A percentile compares a stretch with the other conserved stretches of the same genome.
These are phyloP conservation scores for Andrena minutula DNA, from an alignment of 2,888 invertebrate genomes.

Conservation along the genomic window DNA sequence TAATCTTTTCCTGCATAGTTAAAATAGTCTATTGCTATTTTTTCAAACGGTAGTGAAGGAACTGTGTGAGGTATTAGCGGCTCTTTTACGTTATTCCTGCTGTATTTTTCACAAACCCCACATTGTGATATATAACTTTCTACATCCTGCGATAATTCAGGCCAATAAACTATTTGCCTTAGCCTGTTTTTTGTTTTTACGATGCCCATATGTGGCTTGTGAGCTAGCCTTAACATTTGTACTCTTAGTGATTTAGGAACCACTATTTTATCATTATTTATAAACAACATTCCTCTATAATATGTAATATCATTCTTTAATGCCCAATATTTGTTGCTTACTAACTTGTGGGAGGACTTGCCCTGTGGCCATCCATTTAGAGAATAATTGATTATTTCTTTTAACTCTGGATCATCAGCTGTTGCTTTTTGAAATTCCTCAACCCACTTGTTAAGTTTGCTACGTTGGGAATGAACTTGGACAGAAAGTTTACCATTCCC, in stretches of 20 bases:
- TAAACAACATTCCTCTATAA: constrained; percentile 4
- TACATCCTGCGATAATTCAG: constrained; percentile 44
- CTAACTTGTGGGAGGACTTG: neutral
- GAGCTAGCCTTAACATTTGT: constrained; percentile 1
- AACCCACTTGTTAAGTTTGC: constrained; percentile 55
- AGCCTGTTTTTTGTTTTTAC: constrained; percentile 17
- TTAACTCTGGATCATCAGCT: constrained; percentile 39
- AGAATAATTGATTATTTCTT: constrained; percentile 26
- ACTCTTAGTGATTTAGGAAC: neutral
- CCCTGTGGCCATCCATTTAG: constrained; percentile 60
- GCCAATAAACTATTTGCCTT: constrained; percentile 15
- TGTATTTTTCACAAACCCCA: too few relatives aligned
- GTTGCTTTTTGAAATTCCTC: constrained; percentile 36
- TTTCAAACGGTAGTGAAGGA: constrained; percentile 9
- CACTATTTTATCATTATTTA: constrained; percentile 3
- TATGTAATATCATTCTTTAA: too few relatives aligned
- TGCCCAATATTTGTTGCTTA: neutral
- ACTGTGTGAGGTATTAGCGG: constrained; percentile 14
- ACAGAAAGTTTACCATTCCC: constrained; percentile 67
- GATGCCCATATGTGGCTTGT: constrained; percentile 8
- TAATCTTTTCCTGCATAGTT: neutral
- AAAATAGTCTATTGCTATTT: constrained; percentile 18
- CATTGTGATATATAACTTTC: neutral
- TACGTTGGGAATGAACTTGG: constrained; percentile 63
- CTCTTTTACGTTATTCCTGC: constrained; percentile 18